A percentile compares a stretch with the other conserved stretches of the same genome.
These are phyloP conservation scores for Acrossocheilus wenchowensis DNA, from an alignment of 2,797 vertebrate genomes.

Conservation along the genomic window DNA sequence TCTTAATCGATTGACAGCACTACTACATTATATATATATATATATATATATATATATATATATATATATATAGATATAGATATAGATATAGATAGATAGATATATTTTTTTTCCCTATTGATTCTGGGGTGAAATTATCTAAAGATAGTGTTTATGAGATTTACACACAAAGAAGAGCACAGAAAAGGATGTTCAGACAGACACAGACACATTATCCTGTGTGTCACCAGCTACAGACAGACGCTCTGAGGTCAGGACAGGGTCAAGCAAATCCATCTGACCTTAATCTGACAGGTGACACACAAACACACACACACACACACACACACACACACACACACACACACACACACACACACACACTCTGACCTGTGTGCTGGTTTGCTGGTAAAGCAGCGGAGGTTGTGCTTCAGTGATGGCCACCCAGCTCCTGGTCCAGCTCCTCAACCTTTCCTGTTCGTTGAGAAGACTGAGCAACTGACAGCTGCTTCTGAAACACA, in stretches of 20 bases:
- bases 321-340: too few relatives aligned
- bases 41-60: neutral
- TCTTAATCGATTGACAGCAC: too few relatives aligned
- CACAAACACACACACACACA: too few relatives aligned
- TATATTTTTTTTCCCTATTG: constrained; percentile 55
- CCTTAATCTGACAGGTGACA: constrained; percentile 60
- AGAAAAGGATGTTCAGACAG: neutral
- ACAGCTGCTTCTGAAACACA: constrained; percentile 78
- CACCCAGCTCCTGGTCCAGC: constrained; percentile 86
- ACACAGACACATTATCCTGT: constrained; percentile 1
- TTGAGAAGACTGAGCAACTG: constrained; percentile 83
- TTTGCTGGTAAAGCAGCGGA: constrained; percentile 39
- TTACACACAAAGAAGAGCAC: neutral
- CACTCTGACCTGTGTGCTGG: constrained; percentile 77
- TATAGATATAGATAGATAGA: too few relatives aligned
- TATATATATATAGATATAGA: too few relatives aligned
- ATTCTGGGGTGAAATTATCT: neutral
- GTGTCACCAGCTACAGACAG: neutral
- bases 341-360: too few relatives aligned
- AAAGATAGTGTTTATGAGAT: neutral
- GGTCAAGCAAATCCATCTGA: constrained; percentile 70
- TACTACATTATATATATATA: too few relatives aligned
- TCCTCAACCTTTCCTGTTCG: constrained; percentile 86
- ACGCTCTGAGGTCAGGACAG: constrained; percentile 56
- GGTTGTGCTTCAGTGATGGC: constrained; percentile 84